Base-by-base conservation (phyloP, 1,140 invertebrate species). In the Drosophila funebris region DNA sequence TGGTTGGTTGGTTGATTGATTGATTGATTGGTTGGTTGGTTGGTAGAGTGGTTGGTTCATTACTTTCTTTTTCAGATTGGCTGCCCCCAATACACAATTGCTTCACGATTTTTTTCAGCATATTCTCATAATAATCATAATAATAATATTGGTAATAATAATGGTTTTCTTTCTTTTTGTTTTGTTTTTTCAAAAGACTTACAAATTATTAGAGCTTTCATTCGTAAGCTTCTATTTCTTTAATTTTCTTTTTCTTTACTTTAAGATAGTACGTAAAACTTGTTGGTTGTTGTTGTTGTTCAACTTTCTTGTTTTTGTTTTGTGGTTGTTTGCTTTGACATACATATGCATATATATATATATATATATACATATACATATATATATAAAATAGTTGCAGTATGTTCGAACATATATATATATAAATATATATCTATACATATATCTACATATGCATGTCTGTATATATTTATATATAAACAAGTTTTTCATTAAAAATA, bases 71-170 rank as follows among this genome's bases (percentile, higher is more conserved):
- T 82, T 89, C 78, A 82, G 78, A 91, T 90, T 91, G 90, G 90
- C 90, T 91, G 90, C 87, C 90, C 90, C 90, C 90, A 91, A 90
- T 91, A 91, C 90, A 91, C 90, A 91, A 91, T 91, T 91, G 90
- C 90, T 91, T 90, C 90, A 91, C 90, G 90, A 91, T 91, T 91
- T 91, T 89, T 90, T 90, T 90, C 89, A 90, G 83, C 89, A 85
- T 85, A 81, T 81, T 85, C 77, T 83, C 81, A 85, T 84, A 80
- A 83, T 82, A 77, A 82, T 82, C 50, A 82, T 82, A 82, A 82
- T 82, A 69, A 81, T 82, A 80, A 77, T 81, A 62, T 69, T 78
- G 64, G 50, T 82, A 74, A 75, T 82, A 82, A 83, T 82, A 83
- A 82, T 79, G 58, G 36, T 81, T 53, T 71, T 37, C 76, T 73